Evolutionary conservation across 2,113 vertebrate species (phyloP).

Genomic region (Eublepharis macularius): DNA sequence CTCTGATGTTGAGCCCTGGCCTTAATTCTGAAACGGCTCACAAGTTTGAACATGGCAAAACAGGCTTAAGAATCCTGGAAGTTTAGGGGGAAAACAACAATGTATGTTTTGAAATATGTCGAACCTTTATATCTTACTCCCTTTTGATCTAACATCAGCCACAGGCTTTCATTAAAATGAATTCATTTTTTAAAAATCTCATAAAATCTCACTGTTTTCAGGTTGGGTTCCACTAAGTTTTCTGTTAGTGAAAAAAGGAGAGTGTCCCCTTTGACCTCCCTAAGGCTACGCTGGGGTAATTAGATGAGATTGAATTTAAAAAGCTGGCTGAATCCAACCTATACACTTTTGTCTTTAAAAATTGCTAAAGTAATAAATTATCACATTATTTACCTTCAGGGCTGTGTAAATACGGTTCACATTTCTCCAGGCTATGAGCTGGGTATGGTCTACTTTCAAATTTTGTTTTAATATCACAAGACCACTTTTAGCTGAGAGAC

Average conservation of each 20-base stretch:
- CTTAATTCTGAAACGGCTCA: not conserved
- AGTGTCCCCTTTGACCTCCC: no score
- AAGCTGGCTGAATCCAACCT: no score
- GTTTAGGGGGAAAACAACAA: not conserved
- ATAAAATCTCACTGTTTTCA: not conserved
- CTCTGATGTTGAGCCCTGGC: not conserved
- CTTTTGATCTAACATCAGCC: not conserved
- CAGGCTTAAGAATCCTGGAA: not conserved
- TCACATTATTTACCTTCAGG: slow-evolving; percentile 17
- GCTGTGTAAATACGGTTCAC: slow-evolving; percentile 19
- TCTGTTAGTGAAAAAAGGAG: no score
- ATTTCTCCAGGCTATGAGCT: slow-evolving; percentile 12
- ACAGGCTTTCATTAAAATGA: not conserved
- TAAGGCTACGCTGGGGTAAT: no score
- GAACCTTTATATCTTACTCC: not conserved
- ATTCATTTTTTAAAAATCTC: not conserved
- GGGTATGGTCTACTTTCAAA: not conserved
- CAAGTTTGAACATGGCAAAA: not conserved
- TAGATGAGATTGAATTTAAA: no score
- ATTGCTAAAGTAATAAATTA: slow-evolving; percentile 3
- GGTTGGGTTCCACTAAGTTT: not conserved
- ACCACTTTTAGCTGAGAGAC: not conserved
- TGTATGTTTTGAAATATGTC: not conserved
- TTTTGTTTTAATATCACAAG: slow-evolving; percentile 12
- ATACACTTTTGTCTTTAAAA: not conserved